Conservation (phyloP, 1,140 invertebrate genomes). For the Euwallacea similis region DNA sequence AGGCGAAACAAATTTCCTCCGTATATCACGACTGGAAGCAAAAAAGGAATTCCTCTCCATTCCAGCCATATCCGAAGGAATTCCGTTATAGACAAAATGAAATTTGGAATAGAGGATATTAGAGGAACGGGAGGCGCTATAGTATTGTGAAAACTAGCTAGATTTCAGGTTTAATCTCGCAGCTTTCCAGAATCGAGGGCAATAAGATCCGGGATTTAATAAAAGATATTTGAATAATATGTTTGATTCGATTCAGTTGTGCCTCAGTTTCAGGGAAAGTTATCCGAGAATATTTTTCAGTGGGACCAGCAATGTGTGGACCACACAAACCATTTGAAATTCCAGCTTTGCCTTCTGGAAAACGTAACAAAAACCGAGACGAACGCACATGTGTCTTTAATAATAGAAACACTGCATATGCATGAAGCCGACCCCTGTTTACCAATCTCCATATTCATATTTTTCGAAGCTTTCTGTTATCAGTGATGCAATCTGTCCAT, state of each 20-base stretch:
- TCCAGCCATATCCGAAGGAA: conserved; percentile 28
- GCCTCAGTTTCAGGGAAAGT: neutral
- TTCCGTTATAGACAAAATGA: conserved; percentile 35
- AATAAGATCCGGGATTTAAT: conserved; percentile 21
- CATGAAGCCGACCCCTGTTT: conserved; percentile 15
- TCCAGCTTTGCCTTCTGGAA: neutral
- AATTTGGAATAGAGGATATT: conserved; percentile 34
- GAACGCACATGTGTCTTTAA: conserved; percentile 13
- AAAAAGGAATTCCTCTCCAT: conserved; percentile 28
- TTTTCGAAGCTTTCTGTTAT: conserved; percentile 13
- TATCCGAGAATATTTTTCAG: too few relatives aligned
- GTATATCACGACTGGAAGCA: conserved; percentile 11
- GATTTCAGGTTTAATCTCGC: conserved; percentile 27
- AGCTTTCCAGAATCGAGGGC: conserved; percentile 17
- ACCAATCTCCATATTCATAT: conserved; percentile 27
- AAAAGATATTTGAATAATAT: conserved; percentile 7
- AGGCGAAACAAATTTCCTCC: conserved; percentile 18
- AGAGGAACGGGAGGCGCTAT: conserved; percentile 17
- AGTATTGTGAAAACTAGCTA: conserved; percentile 30
- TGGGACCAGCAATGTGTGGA: too few relatives aligned
- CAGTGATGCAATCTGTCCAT: conserved; percentile 19
- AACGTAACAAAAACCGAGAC: conserved; percentile 3
- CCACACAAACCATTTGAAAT: neutral
- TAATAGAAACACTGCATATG: conserved; percentile 22
- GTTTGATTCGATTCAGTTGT: neutral